Evolutionary conservation across 2,797 vertebrate genomes (phyloP).

Genomic region (Emys orbicularis): DNA sequence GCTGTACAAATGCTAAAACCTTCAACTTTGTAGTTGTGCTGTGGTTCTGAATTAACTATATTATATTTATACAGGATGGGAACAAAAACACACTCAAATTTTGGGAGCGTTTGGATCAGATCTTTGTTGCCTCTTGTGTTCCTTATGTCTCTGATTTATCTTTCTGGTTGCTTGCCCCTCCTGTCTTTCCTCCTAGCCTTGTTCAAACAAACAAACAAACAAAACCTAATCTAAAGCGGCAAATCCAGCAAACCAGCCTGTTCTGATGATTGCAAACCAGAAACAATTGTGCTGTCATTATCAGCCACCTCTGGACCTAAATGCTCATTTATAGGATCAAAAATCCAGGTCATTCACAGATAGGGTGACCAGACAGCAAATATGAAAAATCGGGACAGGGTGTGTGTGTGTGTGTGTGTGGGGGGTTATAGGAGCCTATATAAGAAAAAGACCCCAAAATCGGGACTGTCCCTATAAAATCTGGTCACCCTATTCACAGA

Average conservation of each 20-base stretch:
- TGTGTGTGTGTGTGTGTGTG: too few species aligned
- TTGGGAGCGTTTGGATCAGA: neutral
- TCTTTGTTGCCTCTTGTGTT: accelerated
- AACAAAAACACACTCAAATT: neutral
- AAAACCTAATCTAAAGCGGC: too few species aligned
- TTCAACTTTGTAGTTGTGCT: neutral
- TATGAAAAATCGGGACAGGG: too few species aligned
- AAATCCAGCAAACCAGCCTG: neutral
- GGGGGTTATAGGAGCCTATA: too few species aligned
- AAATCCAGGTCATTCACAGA: too few species aligned
- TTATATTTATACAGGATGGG: neutral
- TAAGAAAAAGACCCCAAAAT: too few species aligned
- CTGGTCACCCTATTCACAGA: too few species aligned
- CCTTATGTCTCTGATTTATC: neutral
- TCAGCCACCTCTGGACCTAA: too few species aligned
- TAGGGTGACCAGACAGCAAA: too few species aligned
- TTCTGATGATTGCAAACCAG: neutral
- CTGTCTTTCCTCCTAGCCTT: neutral
- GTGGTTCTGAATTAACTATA: neutral
- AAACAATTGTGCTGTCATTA: accelerated
- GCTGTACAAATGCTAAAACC: neutral
- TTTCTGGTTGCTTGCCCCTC: neutral
- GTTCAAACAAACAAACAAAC: neutral
- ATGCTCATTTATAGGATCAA: too few species aligned
- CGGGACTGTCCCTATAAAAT: too few species aligned